phyloP scores from a whole-genome alignment of 2,888 invertebrate genomes.

The Zygaena filipendulae region DNA sequence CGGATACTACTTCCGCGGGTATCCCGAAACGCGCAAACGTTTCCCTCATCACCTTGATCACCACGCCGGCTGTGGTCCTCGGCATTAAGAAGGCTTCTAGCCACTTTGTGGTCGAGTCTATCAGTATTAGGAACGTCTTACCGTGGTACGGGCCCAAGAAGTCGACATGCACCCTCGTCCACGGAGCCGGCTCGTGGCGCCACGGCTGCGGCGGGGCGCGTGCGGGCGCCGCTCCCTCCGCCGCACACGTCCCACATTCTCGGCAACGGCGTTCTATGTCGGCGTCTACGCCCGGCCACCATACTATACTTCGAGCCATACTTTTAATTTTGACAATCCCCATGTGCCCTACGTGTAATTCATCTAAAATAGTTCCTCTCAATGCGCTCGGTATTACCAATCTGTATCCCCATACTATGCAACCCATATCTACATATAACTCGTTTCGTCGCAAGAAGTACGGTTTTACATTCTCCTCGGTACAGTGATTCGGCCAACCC shows the following conservation, averaged over 20 bases:
- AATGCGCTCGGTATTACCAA: slow-evolving; percentile 4
- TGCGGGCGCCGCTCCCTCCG: slow-evolving; percentile 9
- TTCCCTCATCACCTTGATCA: slow-evolving; percentile 10
- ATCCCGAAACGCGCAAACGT: slow-evolving; percentile 12
- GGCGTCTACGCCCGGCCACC: slow-evolving; percentile 8
- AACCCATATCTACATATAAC: slow-evolving; percentile 10
- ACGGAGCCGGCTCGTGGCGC: slow-evolving; percentile 11
- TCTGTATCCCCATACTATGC: slow-evolving; percentile 13
- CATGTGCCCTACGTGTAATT: slow-evolving; percentile 4
- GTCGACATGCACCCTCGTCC: slow-evolving; percentile 18
- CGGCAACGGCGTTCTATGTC: no score
- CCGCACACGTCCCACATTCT: slow-evolving; percentile 13
- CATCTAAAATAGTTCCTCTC: background rate
- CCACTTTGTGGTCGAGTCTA: slow-evolving; percentile 18
- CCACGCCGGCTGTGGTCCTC: slow-evolving; percentile 7
- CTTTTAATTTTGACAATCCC: slow-evolving; percentile 3
- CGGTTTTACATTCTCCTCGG: slow-evolving; percentile 11
- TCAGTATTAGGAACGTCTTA: no score
- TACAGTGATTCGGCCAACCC: background rate
- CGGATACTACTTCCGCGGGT: slow-evolving; percentile 12
- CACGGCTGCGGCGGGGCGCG: slow-evolving; percentile 16
- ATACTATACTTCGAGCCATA: slow-evolving; percentile 4
- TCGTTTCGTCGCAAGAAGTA: slow-evolving; percentile 10
- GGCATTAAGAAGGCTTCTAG: slow-evolving; percentile 15
- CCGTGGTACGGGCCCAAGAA: no score